A percentile compares a stretch with the other conserved stretches of the same genome.
Conservation (phyloP, 2,888 invertebrate species). For the Phortica magna region DNA sequence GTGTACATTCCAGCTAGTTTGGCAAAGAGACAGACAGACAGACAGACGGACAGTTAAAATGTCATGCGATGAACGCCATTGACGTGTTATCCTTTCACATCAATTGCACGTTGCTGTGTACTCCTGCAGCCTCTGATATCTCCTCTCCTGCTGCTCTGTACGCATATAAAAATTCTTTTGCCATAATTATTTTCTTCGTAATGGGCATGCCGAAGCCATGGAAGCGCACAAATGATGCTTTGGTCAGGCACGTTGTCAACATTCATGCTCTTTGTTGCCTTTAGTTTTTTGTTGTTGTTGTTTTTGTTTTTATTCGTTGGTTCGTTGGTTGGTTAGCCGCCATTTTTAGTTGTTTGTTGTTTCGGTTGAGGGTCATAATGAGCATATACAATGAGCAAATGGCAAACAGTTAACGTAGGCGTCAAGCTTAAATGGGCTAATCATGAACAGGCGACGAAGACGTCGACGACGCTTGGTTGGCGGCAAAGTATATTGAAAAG, state of each 20-base stretch:
- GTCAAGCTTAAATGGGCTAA: neutral
- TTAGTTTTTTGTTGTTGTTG: neutral
- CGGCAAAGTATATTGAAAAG: no score
- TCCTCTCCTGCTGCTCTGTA: neutral
- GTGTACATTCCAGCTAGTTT: no score
- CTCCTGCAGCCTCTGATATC: neutral
- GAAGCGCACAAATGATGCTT: neutral
- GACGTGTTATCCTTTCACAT: slow-evolving; percentile 2
- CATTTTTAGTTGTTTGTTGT: neutral
- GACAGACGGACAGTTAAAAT: neutral
- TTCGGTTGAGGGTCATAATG: neutral
- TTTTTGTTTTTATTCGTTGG: neutral
- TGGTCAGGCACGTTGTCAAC: neutral
- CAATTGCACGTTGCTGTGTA: neutral
- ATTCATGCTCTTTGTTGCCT: no score
- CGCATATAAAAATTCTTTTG: neutral
- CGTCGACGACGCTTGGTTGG: neutral
- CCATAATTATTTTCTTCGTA: slow-evolving; percentile 12
- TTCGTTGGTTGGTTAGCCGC: neutral
- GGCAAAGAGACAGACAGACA: no score
- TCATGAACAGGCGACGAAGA: neutral
- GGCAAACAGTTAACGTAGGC: neutral
- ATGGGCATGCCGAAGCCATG: neutral
- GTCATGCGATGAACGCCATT: neutral
- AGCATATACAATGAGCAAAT: neutral